Evolutionary conservation across 2,113 vertebrate species (phyloP).

Genomic region (Pao palembangensis): DNA sequence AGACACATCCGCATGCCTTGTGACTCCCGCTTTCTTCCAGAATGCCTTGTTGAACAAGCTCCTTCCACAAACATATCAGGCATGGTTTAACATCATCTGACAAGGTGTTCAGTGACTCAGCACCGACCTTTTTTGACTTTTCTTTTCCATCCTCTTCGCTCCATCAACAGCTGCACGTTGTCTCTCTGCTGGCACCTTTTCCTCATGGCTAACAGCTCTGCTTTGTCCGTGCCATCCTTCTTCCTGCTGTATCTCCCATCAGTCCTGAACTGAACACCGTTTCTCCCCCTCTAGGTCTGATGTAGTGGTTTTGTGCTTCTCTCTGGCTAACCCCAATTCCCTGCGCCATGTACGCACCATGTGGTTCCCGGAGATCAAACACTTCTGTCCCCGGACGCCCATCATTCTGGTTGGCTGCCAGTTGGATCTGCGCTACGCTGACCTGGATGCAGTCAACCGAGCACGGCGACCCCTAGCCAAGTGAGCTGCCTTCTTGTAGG

Average conservation of each 20-base stretch:
- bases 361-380: conserved; percentile 92
- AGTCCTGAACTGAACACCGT: not conserved
- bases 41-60: conserved; percentile 27
- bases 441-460: conserved; percentile 89
- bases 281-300: conserved; percentile 75
- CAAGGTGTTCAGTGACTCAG: conserved; percentile 35
- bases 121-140: not conserved
- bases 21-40: conserved; percentile 25
- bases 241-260: not conserved
- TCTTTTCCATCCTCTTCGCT: conserved; percentile 12
- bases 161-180: conserved; percentile 14
- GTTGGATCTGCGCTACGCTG: conserved; percentile 90
- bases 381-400: conserved; percentile 90
- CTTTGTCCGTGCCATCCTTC: conserved; percentile 1
- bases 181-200: conserved; percentile 15
- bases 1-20: conserved; percentile 4
- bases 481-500: conserved; percentile 65
- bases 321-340: conserved; percentile 88
- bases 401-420: conserved; percentile 92
- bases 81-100: conserved; percentile 41
- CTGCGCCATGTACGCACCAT: conserved; percentile 87
- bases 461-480: conserved; percentile 86
- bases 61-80: conserved; percentile 21
- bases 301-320: conserved; percentile 88
- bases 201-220: conserved; percentile 17